Conservation (phyloP, 2,113 vertebrate species). For the Odocoileus virginianus region DNA sequence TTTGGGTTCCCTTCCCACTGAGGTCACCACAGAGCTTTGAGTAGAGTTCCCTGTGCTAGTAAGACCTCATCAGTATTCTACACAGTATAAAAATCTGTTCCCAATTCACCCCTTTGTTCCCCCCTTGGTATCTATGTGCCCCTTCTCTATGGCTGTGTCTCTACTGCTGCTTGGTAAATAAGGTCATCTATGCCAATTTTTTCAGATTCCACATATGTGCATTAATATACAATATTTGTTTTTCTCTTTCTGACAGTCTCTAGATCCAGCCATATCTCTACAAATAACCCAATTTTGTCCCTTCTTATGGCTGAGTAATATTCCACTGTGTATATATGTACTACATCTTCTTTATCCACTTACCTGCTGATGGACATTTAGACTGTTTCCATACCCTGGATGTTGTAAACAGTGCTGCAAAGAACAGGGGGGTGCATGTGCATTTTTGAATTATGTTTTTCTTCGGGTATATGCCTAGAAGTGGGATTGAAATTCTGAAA, state of each 20-base stretch:
- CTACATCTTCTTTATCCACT: not conserved
- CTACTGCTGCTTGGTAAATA: not conserved
- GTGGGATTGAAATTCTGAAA: not conserved
- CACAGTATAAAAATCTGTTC: not conserved
- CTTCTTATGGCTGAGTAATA: not conserved
- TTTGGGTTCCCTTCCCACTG: not conserved
- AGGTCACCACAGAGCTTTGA: not conserved
- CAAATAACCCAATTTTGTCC: not conserved
- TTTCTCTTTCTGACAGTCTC: not conserved
- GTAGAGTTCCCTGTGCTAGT: not conserved
- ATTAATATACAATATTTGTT: not conserved
- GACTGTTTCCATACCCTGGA: not conserved
- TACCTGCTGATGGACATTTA: not conserved
- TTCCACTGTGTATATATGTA: not conserved
- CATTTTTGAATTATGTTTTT: not conserved
- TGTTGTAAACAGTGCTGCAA: not conserved
- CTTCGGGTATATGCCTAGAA: not conserved
- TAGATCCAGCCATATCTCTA: not conserved
- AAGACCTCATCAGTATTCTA: not conserved
- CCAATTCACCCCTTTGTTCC: not conserved
- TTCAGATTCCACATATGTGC: not conserved
- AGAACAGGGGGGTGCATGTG: not conserved
- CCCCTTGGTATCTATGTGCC: not conserved
- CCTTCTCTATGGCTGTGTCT: not conserved
- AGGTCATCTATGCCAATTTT: not conserved